These are phyloP conservation scores for Lophotriccus pileatus DNA, from an alignment of 2,797 vertebrate genomes.

Conservation along the genomic window DNA sequence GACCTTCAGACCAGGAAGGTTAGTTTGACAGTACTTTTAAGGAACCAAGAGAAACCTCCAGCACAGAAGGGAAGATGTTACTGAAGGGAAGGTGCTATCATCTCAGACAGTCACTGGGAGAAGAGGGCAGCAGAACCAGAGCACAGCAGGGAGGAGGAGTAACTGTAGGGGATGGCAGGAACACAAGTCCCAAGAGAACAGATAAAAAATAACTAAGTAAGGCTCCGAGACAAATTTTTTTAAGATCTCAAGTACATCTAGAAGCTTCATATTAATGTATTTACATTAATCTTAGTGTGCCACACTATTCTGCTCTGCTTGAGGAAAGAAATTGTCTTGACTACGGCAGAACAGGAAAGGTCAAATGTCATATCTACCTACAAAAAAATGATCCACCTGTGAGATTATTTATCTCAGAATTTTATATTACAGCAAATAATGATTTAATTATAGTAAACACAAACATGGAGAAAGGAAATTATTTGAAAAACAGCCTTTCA, in stretches of 20 bases:
- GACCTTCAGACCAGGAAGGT: neutral
- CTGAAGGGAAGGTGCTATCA: neutral
- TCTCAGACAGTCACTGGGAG: neutral
- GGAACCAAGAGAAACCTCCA: neutral
- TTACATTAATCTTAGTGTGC: neutral
- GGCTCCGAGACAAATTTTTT: neutral
- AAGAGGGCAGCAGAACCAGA: rapidly evolving
- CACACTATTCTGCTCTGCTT: rapidly evolving
- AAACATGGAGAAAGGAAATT: neutral
- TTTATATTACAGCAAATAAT: neutral
- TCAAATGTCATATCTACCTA: neutral
- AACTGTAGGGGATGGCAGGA: neutral
- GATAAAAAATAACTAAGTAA: neutral
- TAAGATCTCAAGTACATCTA: neutral
- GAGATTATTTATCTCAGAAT: neutral
- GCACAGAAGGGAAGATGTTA: neutral
- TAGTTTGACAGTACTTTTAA: neutral
- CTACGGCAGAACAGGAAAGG: neutral
- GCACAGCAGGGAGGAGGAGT: neutral
- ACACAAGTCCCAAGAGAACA: neutral
- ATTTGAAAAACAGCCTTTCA: neutral
- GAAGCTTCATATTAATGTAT: neutral
- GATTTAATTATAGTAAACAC: neutral
- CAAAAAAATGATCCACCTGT: neutral
- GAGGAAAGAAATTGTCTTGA: neutral